phyloP scores from a whole-genome alignment of 2,888 invertebrate species.

The Dexiosoma caninum region DNA sequence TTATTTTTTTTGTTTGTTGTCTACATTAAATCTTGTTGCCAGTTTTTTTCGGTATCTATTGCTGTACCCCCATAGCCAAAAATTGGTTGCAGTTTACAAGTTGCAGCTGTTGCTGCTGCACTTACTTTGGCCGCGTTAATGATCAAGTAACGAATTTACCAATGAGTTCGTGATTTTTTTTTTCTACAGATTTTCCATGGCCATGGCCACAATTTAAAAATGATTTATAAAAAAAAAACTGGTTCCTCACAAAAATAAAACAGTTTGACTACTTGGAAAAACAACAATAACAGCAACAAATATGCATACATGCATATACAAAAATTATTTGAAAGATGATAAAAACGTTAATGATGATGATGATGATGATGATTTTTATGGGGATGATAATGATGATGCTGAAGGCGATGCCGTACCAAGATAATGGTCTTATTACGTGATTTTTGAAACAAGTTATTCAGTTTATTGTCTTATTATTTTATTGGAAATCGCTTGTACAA shows the following conservation, averaged over 20 bases:
- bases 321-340: not conserved
- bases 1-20: conserved; percentile 12
- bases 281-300: no score
- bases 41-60: not conserved
- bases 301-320: no score
- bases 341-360: conserved; percentile 14
- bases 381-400: conserved; percentile 6
- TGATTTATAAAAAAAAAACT: no score
- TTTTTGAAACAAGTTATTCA: conserved; percentile 46
- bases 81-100: not conserved
- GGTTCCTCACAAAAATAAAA: conserved; percentile 49
- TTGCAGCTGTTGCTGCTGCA: conserved; percentile 32
- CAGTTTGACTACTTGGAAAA: conserved; percentile 39
- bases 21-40: not conserved
- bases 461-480: conserved; percentile 28
- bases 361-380: not conserved
- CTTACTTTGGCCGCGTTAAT: conserved; percentile 56
- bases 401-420: conserved; percentile 8
- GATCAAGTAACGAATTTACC: conserved; percentile 47
- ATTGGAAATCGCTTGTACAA: conserved; percentile 4
- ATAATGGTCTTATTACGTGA: conserved; percentile 61
- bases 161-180: conserved; percentile 63
- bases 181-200: conserved; percentile 62
- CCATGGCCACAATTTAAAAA: conserved; percentile 63
- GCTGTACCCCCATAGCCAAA: not conserved